A percentile compares a stretch with the other conserved stretches of the same genome.
phyloP scores from a whole-genome alignment of 2,113 vertebrate genomes.

The Elephas maximus region DNA sequence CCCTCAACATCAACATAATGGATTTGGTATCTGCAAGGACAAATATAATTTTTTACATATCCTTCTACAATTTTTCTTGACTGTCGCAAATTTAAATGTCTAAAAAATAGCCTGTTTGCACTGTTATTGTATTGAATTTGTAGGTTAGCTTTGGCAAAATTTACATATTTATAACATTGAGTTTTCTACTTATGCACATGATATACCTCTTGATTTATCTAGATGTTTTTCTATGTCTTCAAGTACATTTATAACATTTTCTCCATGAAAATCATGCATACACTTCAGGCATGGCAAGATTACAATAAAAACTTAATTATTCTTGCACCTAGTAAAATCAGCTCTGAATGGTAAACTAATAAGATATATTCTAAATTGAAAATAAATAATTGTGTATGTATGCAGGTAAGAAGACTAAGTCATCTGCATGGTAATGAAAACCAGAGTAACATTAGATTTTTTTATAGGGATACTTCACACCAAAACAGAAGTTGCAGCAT shows the following conservation, averaged over 20 bases:
- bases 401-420: neutral
- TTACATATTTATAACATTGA: neutral
- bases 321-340: neutral
- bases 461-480: neutral
- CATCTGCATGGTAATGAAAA: neutral
- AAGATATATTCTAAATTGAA: neutral
- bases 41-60: neutral
- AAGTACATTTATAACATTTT: neutral
- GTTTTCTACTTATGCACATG: neutral
- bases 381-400: neutral
- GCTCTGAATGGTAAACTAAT: neutral
- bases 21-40: neutral
- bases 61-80: neutral
- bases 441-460: neutral
- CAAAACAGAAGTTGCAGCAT: neutral
- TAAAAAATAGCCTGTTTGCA: neutral
- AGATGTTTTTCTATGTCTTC: neutral
- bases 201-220: neutral
- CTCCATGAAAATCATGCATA: neutral
- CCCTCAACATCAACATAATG: too few relatives aligned
- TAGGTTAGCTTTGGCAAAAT: neutral
- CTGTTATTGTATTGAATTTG: neutral
- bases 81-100: neutral
- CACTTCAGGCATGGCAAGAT: neutral
- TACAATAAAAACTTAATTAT: neutral